Percentiles rank a stretch among this genome's conserved stretches.
These are phyloP conservation scores for Chaetogeoica ovagalla DNA, from an alignment of 2,888 invertebrate species.

Conservation along the genomic window DNA sequence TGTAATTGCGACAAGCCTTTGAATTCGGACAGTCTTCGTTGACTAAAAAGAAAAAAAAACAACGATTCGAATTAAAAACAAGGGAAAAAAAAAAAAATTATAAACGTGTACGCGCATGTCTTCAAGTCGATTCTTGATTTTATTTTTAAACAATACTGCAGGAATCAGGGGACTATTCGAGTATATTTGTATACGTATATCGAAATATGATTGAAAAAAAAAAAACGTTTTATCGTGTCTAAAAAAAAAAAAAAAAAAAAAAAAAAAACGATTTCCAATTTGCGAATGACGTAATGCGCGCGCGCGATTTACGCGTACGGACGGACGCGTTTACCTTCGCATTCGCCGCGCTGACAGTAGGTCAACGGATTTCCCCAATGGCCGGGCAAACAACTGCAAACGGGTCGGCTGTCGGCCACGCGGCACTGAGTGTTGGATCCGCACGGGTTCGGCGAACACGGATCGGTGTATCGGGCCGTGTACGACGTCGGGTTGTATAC, in stretches of 20 bases:
- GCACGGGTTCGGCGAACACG: conserved; percentile 84
- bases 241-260: too few relatives aligned
- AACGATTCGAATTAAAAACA: too few relatives aligned
- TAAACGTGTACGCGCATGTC: too few relatives aligned
- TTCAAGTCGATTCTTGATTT: too few relatives aligned
- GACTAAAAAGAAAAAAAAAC: conserved; percentile 61
- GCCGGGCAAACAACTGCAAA: conserved; percentile 80
- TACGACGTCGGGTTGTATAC: conserved; percentile 61
- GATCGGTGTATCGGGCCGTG: conserved; percentile 61
- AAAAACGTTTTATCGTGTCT: too few relatives aligned
- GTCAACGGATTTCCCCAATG: conserved; percentile 78
- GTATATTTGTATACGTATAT: too few relatives aligned
- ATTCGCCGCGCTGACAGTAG: conserved; percentile 74
- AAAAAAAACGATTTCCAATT: too few relatives aligned
- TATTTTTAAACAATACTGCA: too few relatives aligned
- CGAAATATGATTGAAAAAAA: too few relatives aligned
- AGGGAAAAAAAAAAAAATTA: too few relatives aligned
- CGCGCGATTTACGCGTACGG: background rate
- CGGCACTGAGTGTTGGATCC: conserved; percentile 78
- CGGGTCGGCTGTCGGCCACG: conserved; percentile 81
- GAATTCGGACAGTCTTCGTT: conserved; percentile 75
- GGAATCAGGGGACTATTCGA: too few relatives aligned
- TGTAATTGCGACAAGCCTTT: conserved; percentile 74
- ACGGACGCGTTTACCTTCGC: conserved; percentile 65
- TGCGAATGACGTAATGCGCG: background rate